phyloP scores from a whole-genome alignment of 2,113 vertebrate genomes.

The Corvus cornix region DNA sequence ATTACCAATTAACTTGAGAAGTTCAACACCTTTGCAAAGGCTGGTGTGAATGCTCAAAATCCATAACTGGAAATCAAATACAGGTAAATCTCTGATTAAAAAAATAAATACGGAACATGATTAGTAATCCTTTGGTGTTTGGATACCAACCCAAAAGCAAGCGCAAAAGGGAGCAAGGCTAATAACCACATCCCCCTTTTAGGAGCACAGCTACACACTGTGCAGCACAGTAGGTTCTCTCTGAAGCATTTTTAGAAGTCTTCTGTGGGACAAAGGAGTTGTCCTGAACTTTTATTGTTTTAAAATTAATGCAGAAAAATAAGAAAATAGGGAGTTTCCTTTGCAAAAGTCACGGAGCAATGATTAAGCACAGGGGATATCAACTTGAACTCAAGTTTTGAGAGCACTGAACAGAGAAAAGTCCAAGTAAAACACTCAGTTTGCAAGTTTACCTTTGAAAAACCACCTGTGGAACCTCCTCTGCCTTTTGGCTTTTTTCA shows the following conservation, averaged over 20 bases:
- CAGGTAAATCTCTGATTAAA: neutral
- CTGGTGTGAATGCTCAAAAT: neutral
- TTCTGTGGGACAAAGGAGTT: neutral
- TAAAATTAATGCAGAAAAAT: neutral
- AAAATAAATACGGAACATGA: neutral
- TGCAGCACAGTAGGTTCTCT: neutral
- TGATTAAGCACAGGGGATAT: neutral
- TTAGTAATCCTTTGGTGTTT: neutral
- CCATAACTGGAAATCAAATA: neutral
- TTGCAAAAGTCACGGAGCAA: neutral
- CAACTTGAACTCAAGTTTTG: neutral
- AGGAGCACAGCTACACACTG: neutral
- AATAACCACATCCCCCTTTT: neutral
- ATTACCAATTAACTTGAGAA: neutral
- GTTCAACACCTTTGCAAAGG: neutral
- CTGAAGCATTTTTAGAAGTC: neutral
- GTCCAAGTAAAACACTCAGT: neutral
- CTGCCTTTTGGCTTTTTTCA: neutral
- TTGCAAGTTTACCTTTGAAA: neutral
- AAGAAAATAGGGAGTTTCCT: neutral
- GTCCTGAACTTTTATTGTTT: neutral
- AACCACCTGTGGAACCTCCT: neutral
- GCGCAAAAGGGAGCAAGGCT: neutral
- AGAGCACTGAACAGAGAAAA: neutral
- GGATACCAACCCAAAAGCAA: neutral